A percentile compares a stretch with the other conserved stretches of the same genome.
phyloP scores from a whole-genome alignment of 2,113 vertebrate genomes.

The Pygoscelis antarcticus region DNA sequence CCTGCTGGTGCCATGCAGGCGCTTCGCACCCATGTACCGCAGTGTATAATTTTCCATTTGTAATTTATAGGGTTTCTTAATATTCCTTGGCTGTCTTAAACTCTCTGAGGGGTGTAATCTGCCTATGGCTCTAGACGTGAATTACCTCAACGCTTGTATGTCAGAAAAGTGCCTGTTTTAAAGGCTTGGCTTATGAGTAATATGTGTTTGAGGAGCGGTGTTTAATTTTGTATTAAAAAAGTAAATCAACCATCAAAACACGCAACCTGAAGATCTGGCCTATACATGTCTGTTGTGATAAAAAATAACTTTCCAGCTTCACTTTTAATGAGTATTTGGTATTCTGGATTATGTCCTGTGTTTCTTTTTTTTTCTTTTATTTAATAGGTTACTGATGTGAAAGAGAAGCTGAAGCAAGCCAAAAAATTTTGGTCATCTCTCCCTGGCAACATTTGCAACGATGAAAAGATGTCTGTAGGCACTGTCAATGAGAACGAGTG shows the following conservation, averaged over 20 bases:
- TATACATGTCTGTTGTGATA: background rate
- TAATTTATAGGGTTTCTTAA: constrained; percentile 4
- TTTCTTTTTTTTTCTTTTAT: background rate
- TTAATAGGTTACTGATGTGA: constrained; percentile 89
- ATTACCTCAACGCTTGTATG: background rate
- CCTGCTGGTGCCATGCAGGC: background rate
- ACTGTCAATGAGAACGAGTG: constrained; percentile 79
- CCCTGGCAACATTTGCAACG: constrained; percentile 87
- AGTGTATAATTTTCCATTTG: background rate
- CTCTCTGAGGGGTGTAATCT: constrained; percentile 25
- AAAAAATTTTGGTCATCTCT: constrained; percentile 99
- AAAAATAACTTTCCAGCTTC: constrained; percentile 35
- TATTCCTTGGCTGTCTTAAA: background rate
- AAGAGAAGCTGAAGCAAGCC: constrained; percentile 92
- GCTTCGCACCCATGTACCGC: fast-evolving
- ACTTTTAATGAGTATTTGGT: background rate
- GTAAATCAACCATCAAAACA: constrained; percentile 64
- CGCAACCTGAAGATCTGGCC: background rate
- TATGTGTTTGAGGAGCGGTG: background rate
- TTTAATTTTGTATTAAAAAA: constrained; percentile 55
- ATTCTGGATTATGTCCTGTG: constrained; percentile 22
- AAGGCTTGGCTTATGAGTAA: constrained; percentile 28
- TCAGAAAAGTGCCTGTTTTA: constrained; percentile 26
- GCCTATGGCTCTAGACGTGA: background rate
- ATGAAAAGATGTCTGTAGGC: constrained; percentile 84